Evolutionary conservation across 2,113 vertebrate genomes (phyloP).

Genomic region (Bos taurus): ARS-UCD2.0 NC_037340.1:56987001-56987500

Average conservation of each 20-base stretch:
- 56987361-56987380: rapidly evolving
- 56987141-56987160: neutral
- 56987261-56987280: rapidly evolving
- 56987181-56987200: neutral
- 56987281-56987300: rapidly evolving
- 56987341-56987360: neutral
- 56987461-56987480: constrained; percentile 38
- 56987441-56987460: constrained; percentile 32
- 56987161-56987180: neutral
- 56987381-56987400: neutral
- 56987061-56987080: neutral
- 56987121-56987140: neutral
- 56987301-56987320: neutral
- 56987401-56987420: neutral
- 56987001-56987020: neutral
- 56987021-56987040: neutral
- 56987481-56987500: constrained; percentile 52
- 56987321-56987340: neutral
- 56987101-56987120: neutral
- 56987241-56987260: neutral
- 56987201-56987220: neutral
- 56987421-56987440: constrained; percentile 15
- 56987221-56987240: neutral
- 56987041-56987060: neutral
- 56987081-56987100: neutral